These are phyloP conservation scores for Macrophya alboannulata DNA, from an alignment of 2,888 invertebrate species.

Conservation along the genomic window DNA sequence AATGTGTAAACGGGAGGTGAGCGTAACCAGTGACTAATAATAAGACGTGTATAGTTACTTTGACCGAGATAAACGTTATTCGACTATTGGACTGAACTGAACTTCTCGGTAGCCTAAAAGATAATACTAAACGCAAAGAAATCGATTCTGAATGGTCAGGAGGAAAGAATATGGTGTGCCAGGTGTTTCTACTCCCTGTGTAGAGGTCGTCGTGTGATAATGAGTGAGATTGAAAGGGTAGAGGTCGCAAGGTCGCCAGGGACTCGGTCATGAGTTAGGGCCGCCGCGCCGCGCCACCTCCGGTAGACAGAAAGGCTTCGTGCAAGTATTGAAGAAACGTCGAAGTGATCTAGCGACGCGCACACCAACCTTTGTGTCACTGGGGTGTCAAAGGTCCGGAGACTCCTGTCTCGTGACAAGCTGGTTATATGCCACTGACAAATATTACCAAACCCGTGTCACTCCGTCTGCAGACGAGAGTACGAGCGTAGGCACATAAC, in stretches of 20 bases:
- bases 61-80: conserved; percentile 37
- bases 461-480: conserved; percentile 13
- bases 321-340: conserved; percentile 44
- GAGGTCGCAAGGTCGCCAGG: conserved; percentile 40
- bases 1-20: background rate
- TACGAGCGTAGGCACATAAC: conserved; percentile 15
- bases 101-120: conserved; percentile 44
- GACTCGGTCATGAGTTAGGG: conserved; percentile 36
- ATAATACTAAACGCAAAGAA: conserved; percentile 46
- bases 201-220: conserved; percentile 7
- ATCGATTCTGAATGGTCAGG: conserved; percentile 40
- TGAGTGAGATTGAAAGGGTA: conserved; percentile 40
- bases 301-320: background rate
- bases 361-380: conserved; percentile 40
- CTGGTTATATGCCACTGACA: conserved; percentile 45
- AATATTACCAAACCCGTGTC: conserved; percentile 53
- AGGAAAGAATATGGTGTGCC: background rate
- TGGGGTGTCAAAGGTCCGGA: conserved; percentile 51
- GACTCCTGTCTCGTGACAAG: conserved; percentile 50
- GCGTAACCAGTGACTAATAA: background rate
- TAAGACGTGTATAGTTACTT: conserved; percentile 36
- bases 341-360: conserved; percentile 46
- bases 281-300: background rate
- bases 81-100: conserved; percentile 45
- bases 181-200: background rate